Conservation (phyloP, 2,113 vertebrate genomes). For the Leptobrachium ailaonicum region DNA sequence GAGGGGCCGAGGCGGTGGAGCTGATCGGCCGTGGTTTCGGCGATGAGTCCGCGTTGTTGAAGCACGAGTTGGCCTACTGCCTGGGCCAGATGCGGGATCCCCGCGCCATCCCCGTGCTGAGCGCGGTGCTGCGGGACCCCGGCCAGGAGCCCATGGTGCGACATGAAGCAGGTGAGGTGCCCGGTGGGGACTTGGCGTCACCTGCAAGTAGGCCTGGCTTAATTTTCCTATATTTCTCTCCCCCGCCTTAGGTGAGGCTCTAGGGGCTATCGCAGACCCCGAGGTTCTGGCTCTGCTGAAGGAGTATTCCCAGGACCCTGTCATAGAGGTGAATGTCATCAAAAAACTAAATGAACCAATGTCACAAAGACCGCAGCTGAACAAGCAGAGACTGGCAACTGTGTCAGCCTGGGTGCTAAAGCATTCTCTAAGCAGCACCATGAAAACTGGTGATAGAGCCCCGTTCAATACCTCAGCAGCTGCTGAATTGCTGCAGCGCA, state of each 20-base stretch:
- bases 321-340: conserved; percentile 72
- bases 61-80: conserved; percentile 93
- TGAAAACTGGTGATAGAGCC: no score
- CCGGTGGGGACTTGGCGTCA: no score
- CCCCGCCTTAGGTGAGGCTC: conserved; percentile 79
- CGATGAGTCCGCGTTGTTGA: conserved; percentile 85
- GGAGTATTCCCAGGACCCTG: conserved; percentile 77
- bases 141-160: conserved; percentile 90
- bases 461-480: no score
- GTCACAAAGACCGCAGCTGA: no score
- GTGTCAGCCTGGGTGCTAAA: no score
- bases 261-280: conserved; percentile 87
- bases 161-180: conserved; percentile 84
- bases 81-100: conserved; percentile 91
- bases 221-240: neutral
- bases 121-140: conserved; percentile 72
- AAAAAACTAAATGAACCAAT: no score
- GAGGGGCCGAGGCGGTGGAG: conserved; percentile 73
- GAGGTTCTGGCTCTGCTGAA: conserved; percentile 81
- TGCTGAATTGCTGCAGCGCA: no score
- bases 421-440: no score
- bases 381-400: no score
- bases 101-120: conserved; percentile 75
- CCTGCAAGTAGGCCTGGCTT: no score
- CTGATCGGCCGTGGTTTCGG: conserved; percentile 87